Evolutionary conservation across 2,888 invertebrate genomes (phyloP), one percentile per base, ranked within the genome.

Genomic region (Koerneria pararmatus): DNA sequence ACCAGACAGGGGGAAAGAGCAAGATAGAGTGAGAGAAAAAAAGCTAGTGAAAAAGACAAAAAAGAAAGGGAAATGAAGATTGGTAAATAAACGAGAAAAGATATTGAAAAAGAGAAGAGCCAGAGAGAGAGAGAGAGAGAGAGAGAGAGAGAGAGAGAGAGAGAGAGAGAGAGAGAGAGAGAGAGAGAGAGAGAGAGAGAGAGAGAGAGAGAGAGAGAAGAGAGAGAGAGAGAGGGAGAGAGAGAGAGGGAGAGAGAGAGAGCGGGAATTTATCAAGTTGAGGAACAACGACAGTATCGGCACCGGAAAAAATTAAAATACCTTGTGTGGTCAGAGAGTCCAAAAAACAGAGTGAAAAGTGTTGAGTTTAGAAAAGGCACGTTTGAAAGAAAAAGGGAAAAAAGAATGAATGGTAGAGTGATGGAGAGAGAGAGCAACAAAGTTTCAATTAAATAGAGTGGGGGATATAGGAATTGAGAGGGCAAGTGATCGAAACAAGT

Each of bases 51-150:
- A 24, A 34, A 27, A n/a, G 27, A 11, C 4, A 15, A 24, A 27
- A 2, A 2, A 24, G 32, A 35, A 34, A 19, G n/a, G n/a, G 8
- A 29, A 19, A 2, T 19, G 41, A 22, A 6, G 27, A 46, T 19
- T 29, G 58, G 19, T 41, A 41, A 41, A 57, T 41, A 37, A 57
- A 57, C 37, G 41, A 37, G 58, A 46, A 15, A n/a, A 19, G 29
- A 41, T 37, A 58, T 24, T 58, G 41, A 58, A 46, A 58, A 41
- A 15, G 41, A 41, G 15, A 29, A 27, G 58, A 58, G 37, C 58
- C 22, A 35, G 41, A 41, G 41, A 11, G 41, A 41, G 41, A 41
- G 41, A 41, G 41, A 41, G 8, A 15, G 41, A 15, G 15, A 37
- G 5, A 15, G 34, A 29, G 35, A 56, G 37, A 37, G 29, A 58